Conservation (phyloP, 1,140 invertebrate genomes). For the Drosophila miranda region DNA sequence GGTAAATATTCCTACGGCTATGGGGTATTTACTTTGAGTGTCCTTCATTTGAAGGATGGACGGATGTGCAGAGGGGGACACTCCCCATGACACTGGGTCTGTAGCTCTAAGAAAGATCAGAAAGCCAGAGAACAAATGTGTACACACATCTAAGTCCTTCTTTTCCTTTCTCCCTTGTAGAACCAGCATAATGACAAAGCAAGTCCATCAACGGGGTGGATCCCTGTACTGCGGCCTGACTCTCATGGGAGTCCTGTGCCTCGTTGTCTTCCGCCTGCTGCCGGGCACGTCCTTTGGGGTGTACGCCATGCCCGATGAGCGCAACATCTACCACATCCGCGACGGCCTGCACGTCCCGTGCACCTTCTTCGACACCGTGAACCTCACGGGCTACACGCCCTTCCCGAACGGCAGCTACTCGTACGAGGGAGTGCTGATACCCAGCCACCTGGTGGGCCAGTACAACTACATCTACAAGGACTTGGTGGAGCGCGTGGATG, state of each 20-base stretch:
- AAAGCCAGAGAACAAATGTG: not conserved
- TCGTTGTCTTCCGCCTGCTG: constrained; percentile 54
- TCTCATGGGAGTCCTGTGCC: constrained; percentile 43
- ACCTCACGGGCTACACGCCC: constrained; percentile 54
- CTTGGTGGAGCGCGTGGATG: constrained; percentile 56
- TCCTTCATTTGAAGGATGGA: too few relatives aligned
- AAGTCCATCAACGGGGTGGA: constrained; percentile 41
- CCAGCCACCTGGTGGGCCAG: constrained; percentile 57
- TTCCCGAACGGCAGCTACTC: constrained; percentile 69
- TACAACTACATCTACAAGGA: constrained; percentile 71
- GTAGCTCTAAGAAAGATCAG: not conserved
- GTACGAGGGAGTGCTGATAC: constrained; percentile 66
- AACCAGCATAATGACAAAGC: constrained; percentile 41
- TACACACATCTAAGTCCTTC: too few relatives aligned
- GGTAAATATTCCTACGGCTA: not conserved
- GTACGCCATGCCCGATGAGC: constrained; percentile 42
- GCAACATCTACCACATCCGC: constrained; percentile 52
- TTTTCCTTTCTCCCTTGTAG: constrained; percentile 3
- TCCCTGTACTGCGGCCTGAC: constrained; percentile 62
- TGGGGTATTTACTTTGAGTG: too few relatives aligned
- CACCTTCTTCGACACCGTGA: constrained; percentile 75
- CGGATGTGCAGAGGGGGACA: too few relatives aligned
- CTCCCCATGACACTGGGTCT: too few relatives aligned
- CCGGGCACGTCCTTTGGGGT: constrained; percentile 56
- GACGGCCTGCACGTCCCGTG: constrained; percentile 70